Evolutionary conservation across 2,888 invertebrate species (phyloP).

Genomic region (Julus scandinavius): DNA sequence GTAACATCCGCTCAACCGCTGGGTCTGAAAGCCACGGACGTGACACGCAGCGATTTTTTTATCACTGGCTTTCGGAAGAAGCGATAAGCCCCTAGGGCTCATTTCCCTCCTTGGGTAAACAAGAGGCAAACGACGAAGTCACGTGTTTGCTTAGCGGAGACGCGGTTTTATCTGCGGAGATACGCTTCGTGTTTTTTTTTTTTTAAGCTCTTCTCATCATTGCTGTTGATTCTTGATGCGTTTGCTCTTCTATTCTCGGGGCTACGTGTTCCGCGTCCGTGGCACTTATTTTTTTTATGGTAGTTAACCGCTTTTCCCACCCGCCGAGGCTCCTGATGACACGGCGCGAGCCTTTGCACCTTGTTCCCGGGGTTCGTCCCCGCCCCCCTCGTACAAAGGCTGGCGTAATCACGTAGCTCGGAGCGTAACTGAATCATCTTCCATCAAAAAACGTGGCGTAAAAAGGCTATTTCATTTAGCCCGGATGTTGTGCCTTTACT

Average conservation of each 20-base stretch:
- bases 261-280: neutral
- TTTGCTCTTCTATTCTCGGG: neutral
- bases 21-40: too few relatives aligned
- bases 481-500: neutral
- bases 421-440: slow-evolving; percentile 10
- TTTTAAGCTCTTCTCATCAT: neutral
- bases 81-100: slow-evolving; percentile 10
- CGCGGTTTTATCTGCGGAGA: neutral
- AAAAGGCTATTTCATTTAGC: slow-evolving; percentile 7
- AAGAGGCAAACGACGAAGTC: neutral
- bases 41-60: too few relatives aligned
- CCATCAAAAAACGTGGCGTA: neutral
- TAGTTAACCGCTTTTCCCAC: neutral
- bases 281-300: neutral
- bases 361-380: too few relatives aligned
- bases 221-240: neutral
- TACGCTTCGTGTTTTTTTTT: neutral
- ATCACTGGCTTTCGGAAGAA: neutral
- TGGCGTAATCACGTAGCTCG: slow-evolving; percentile 18
- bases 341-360: neutral
- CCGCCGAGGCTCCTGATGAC: neutral
- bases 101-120: neutral
- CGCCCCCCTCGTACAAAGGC: too few relatives aligned
- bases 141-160: neutral
- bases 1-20: too few relatives aligned